Conservation (phyloP, 2,797 vertebrate species). For the Trachops cirrhosus region DNA sequence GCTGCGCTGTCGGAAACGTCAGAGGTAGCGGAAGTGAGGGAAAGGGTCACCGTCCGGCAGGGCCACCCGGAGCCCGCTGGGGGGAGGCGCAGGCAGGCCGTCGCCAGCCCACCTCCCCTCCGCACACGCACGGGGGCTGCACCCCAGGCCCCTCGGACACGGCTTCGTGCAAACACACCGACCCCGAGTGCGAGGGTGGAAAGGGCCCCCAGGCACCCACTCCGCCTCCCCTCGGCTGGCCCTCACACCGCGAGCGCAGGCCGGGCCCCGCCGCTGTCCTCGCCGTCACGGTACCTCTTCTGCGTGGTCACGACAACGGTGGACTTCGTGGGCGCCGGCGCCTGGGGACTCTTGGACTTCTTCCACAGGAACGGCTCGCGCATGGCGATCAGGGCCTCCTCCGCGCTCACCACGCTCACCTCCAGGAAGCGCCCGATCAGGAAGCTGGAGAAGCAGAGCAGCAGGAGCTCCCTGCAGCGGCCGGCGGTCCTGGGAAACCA, state of each 20-base stretch:
- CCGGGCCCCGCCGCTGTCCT: rapidly evolving
- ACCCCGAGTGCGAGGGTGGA: not conserved
- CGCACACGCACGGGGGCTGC: not conserved
- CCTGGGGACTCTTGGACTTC: conserved; percentile 40
- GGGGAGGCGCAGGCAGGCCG: rapidly evolving
- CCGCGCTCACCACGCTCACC: conserved; percentile 84
- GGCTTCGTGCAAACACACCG: not conserved
- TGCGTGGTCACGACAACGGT: conserved; percentile 74
- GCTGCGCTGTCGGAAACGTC: not conserved
- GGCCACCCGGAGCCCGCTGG: not conserved
- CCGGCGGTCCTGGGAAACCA: conserved; percentile 84
- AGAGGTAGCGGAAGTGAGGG: not conserved
- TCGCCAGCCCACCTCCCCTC: too few relatives aligned
- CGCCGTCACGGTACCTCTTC: conserved; percentile 76
- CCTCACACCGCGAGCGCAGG: not conserved
- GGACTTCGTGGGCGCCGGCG: conserved; percentile 25
- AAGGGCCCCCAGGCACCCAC: not conserved
- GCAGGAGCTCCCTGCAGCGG: conserved; percentile 89
- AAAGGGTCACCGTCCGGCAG: not conserved
- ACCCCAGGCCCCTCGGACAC: not conserved
- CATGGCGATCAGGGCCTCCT: conserved; percentile 87
- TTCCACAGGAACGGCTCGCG: conserved; percentile 81
- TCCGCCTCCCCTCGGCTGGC: not conserved
- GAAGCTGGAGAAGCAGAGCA: conserved; percentile 92
- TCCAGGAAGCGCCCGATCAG: conserved; percentile 90